These are phyloP conservation scores for Bos javanicus DNA, from an alignment of 2,113 vertebrate species.

Conservation along the genomic window DNA sequence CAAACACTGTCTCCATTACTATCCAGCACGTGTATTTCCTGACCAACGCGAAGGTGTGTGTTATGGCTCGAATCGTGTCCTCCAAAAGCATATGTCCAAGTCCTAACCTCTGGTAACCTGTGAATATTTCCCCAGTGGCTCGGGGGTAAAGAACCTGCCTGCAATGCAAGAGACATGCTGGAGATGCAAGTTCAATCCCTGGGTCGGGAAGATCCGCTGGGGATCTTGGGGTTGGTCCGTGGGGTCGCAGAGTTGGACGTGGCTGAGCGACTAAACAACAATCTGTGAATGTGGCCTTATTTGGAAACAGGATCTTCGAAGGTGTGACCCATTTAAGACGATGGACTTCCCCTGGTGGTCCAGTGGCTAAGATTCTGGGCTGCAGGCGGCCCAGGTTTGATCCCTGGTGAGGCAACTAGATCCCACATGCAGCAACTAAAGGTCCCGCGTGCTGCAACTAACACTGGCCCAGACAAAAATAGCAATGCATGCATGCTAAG, in stretches of 20 bases:
- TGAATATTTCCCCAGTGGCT: background rate
- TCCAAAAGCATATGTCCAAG: background rate
- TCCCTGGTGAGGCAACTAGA: background rate
- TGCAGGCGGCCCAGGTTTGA: background rate
- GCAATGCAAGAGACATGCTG: background rate
- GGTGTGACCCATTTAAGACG: background rate
- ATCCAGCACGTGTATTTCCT: background rate
- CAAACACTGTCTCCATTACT: background rate
- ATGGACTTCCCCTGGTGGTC: background rate
- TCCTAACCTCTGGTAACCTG: background rate
- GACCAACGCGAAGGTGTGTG: background rate
- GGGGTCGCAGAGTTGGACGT: background rate
- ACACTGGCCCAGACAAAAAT: background rate
- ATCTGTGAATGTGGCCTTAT: background rate
- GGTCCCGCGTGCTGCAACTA: fast-evolving
- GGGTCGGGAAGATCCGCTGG: background rate
- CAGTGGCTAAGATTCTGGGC: background rate
- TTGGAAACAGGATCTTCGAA: background rate
- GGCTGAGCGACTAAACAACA: background rate
- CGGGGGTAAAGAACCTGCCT: background rate
- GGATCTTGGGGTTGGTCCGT: background rate
- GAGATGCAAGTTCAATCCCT: background rate
- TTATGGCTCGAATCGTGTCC: background rate
- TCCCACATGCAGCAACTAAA: background rate
- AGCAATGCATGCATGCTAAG: background rate